Evolutionary conservation across 1,140 invertebrate species (phyloP).

Genomic region (Temnothorax curvispinosus): DNA sequence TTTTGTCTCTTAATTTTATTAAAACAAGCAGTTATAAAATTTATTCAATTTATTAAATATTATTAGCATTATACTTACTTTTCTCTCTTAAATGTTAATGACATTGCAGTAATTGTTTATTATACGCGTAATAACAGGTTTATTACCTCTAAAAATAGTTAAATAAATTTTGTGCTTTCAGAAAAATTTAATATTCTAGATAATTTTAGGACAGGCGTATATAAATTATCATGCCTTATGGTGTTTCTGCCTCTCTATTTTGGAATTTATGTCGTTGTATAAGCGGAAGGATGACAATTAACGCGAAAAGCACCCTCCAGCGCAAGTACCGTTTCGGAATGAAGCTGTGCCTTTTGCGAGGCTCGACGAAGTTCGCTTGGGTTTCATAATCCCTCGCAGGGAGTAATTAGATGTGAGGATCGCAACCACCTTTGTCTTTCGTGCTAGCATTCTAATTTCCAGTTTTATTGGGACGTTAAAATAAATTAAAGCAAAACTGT

Average conservation of each 20-base stretch:
- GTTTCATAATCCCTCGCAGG: constrained; percentile 62
- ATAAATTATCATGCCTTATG: not conserved
- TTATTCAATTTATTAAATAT: not conserved
- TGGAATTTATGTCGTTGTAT: constrained; percentile 57
- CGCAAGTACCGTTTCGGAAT: constrained; percentile 57
- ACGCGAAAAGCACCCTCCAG: constrained; percentile 52
- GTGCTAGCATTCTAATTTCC: constrained; percentile 17
- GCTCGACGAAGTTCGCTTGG: constrained; percentile 43
- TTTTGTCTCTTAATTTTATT: not conserved
- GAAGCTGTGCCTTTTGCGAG: constrained; percentile 61
- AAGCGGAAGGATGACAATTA: constrained; percentile 65
- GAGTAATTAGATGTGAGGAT: constrained; percentile 71
- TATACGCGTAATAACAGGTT: not conserved
- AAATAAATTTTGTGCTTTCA: not conserved
- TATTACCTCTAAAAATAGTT: not conserved
- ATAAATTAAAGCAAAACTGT: constrained; percentile 17
- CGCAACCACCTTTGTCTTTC: constrained; percentile 45
- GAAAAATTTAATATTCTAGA: not conserved
- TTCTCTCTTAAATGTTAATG: not conserved
- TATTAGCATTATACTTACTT: not conserved
- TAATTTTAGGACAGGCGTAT: not conserved
- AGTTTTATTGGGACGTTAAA: not conserved
- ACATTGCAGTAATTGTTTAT: not conserved
- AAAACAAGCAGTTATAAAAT: not conserved
- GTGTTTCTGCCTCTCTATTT: not conserved